Evolutionary conservation across 1,140 invertebrate species (phyloP), one percentile per base, ranked within the genome.

Genomic region (Cotesia chilonis): DNA sequence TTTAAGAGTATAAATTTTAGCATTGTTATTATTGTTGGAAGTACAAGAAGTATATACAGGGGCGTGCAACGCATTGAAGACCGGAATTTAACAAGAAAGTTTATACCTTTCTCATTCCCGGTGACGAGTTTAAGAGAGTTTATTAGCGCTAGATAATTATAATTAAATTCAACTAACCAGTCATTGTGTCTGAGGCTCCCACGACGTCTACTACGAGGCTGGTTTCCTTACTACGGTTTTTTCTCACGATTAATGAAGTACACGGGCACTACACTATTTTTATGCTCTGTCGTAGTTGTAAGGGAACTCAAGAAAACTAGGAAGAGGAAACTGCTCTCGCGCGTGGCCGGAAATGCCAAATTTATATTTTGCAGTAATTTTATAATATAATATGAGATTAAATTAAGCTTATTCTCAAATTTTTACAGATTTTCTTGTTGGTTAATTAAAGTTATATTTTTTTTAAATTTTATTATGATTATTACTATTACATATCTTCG

Each of bases 81-180:
- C 67, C 66, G 70, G 35, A 38, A 67, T 14, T 51, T 73, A 71
- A 60, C 73, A 77, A 67, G 79, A 79, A 80, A 79, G 73, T 77
- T 74, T 74, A 74, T 67, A 70, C 76, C 77, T 82, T 81, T 80
- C 78, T 76, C 74, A 71, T 76, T 80, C 57, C 28, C 38, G 59
- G 14, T 63, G 47, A 38, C 9, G 70, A 73, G 60, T 65, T 71
- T 70, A 75, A 71, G 76, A 79, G 80, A 82, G 80, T 81, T 82
- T 80, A 78, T 80, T 81, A 80, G 78, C 65, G 77, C 80, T 71
- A 76, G 79, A 82, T 83, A 81, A 82, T 85, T 81, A 80, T 84
- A 85, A 85, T 85, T 84, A 85, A 85, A 84, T 14, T 52, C 54
- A 68, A 70, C 17, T 59, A 41, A 68, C 54, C 70, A 64, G 66